phyloP scores from a whole-genome alignment of 1,140 invertebrate genomes.

The Scaptomyza graminum region DNA sequence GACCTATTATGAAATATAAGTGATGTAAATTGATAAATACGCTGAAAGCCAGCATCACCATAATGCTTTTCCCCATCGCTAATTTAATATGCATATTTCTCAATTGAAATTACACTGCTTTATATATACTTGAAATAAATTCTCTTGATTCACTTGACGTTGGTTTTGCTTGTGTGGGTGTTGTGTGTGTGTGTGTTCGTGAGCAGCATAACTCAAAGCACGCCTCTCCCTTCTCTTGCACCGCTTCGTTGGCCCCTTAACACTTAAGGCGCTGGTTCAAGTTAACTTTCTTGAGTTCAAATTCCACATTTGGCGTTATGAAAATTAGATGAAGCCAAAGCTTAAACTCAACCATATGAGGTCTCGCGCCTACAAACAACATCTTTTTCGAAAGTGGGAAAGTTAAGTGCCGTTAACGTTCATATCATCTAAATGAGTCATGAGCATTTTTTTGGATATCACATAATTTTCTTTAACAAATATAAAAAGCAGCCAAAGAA shows the following conservation, averaged over 20 bases:
- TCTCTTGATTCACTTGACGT: constrained; percentile 41
- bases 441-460: constrained; percentile 39
- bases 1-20: not conserved
- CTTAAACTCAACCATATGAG: constrained; percentile 24
- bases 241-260: constrained; percentile 33
- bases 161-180: not conserved
- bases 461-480: constrained; percentile 50
- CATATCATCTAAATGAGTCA: constrained; percentile 50
- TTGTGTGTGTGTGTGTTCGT: too few relatives aligned
- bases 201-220: constrained; percentile 17
- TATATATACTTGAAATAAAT: constrained; percentile 29
- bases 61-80: constrained; percentile 20
- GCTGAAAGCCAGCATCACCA: not conserved
- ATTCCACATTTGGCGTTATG: constrained; percentile 66
- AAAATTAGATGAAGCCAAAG: constrained; percentile 71
- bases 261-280: constrained; percentile 55
- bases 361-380: constrained; percentile 21
- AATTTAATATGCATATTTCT: constrained; percentile 58
- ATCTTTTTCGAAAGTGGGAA: constrained; percentile 46
- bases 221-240: not conserved
- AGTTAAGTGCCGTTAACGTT: constrained; percentile 71
- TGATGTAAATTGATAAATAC: not conserved
- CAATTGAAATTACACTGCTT: constrained; percentile 42
- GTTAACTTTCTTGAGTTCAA: constrained; percentile 51
- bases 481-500: constrained; percentile 7